These are phyloP conservation scores for Apantesis nais DNA, from an alignment of 2,888 invertebrate genomes.

Conservation along the genomic window DNA sequence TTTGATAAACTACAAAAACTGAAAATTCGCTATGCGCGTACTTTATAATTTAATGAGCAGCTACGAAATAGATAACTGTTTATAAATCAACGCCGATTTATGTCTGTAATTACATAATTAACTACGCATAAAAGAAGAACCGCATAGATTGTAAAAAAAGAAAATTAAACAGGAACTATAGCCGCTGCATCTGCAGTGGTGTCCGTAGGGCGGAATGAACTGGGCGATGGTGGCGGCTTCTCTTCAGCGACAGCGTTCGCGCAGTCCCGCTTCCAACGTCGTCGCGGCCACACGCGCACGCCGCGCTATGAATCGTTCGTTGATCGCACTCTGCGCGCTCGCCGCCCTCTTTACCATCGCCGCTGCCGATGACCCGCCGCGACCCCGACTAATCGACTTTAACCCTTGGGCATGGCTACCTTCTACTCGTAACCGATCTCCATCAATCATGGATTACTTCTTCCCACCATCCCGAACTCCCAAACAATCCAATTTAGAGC, in stretches of 20 bases:
- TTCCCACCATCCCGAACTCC: conserved; percentile 83
- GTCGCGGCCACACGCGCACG: conserved; percentile 80
- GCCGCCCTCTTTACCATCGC: conserved; percentile 64
- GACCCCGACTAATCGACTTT: conserved; percentile 77
- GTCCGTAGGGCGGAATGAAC: conserved; percentile 66
- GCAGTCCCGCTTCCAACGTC: conserved; percentile 81
- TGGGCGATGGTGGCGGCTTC: conserved; percentile 68
- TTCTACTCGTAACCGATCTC: conserved; percentile 72
- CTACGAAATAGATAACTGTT: conserved; percentile 10
- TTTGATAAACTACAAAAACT: not conserved
- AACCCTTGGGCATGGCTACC: conserved; percentile 83
- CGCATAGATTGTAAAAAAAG: conserved; percentile 34
- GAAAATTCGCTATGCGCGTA: not conserved
- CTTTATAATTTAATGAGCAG: not conserved
- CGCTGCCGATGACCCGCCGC: conserved; percentile 67
- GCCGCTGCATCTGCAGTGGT: conserved; percentile 60
- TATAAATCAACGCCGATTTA: conserved; percentile 19
- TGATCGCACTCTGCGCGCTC: conserved; percentile 74
- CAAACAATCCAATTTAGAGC: conserved; percentile 78
- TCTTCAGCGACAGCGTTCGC: conserved; percentile 64
- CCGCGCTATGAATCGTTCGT: conserved; percentile 75
- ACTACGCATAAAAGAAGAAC: conserved; percentile 30
- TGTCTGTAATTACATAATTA: conserved; percentile 28
- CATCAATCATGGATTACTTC: conserved; percentile 82
- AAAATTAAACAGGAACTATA: conserved; percentile 54